Conservation (phyloP, 1,140 invertebrate genomes). For the Zaprionus davidi region DNA sequence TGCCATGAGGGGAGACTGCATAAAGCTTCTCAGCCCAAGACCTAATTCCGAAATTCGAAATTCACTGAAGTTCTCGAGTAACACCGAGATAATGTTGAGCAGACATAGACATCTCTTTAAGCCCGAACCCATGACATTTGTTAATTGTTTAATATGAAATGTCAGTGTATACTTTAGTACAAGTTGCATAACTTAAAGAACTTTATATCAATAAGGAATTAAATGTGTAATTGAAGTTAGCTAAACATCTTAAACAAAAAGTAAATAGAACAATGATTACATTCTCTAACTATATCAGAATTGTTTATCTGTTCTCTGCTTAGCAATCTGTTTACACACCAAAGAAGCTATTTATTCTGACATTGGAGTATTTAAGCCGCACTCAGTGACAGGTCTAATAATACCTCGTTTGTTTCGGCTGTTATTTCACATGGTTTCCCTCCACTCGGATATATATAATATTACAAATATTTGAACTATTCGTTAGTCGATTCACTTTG, state of each 20-base stretch:
- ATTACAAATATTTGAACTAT: slow-evolving; percentile 18
- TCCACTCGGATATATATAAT: not conserved
- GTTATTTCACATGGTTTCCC: not conserved
- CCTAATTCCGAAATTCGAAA: not conserved
- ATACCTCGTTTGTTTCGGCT: not conserved
- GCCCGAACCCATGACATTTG: no score
- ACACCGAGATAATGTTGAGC: no score
- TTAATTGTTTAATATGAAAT: no score
- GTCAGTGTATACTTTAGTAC: no score
- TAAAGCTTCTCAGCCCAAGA: not conserved
- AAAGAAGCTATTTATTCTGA: not conserved
- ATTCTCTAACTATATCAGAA: not conserved
- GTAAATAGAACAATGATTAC: not conserved
- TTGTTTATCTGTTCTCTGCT: not conserved
- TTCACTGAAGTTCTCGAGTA: not conserved
- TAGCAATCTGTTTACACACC: not conserved
- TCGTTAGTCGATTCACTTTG: slow-evolving; percentile 14
- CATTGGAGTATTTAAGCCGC: not conserved
- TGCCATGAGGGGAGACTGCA: not conserved
- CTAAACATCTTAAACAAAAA: no score
- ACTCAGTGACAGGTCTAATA: slow-evolving; percentile 2
- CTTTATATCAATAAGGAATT: no score
- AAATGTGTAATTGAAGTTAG: no score
- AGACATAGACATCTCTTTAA: no score
- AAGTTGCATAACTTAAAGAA: no score